Base-by-base conservation (phyloP, 1,140 invertebrate genomes). In the Anagrus nilaparvatae region DNA sequence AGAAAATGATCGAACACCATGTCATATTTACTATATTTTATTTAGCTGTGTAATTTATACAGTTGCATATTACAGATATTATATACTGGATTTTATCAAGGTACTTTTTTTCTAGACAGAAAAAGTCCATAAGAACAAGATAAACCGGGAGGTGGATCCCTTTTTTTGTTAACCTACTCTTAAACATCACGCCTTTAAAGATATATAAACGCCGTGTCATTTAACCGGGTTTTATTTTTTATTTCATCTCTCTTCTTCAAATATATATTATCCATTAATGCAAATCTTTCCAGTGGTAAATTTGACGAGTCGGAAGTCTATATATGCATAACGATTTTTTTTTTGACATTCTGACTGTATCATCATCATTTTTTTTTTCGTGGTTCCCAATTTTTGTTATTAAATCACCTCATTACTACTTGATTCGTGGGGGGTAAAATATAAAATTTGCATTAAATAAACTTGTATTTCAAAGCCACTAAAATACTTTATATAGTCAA, bases 321-420 rank as follows among this genome's bases (percentile, higher is more conserved):
- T 24, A 13, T 7, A 28, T 16, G 20, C 35, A 14, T 23, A 16
- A 13, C n/a, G 17, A 18, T 25, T 13, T 31, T 36, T 25, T 28
- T 29, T 40, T 29, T 19, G 35, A 27, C 28, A 36, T 34, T 14
- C 27, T 4, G 10, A 38, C 21, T n/a, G 12, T 12, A 20, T 44
- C 46, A 34, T 27, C 41, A 43, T 43, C 49, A 34, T 41, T 48
- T 44, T 48, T 48, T 51, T 47, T 40, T 46, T 45, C 25, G 2
- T 0, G 1, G 17, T 14, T 28, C 25, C 24, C 20, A 10, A 30
- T 34, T 63, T 67, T 61, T 53, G 59, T 52, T 56, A 55, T 56
- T 68, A 67, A 67, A 68, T 68, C 62, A 59, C 54, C 62, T 67
- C 64, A 65, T 68, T 67, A 67, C 53, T 44, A 39, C 32, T 29